Percentiles rank a stretch among this genome's conserved stretches.
These are phyloP conservation scores for Phodopus roborovskii DNA, from an alignment of 2,113 vertebrate genomes.

Conservation along the genomic window DNA sequence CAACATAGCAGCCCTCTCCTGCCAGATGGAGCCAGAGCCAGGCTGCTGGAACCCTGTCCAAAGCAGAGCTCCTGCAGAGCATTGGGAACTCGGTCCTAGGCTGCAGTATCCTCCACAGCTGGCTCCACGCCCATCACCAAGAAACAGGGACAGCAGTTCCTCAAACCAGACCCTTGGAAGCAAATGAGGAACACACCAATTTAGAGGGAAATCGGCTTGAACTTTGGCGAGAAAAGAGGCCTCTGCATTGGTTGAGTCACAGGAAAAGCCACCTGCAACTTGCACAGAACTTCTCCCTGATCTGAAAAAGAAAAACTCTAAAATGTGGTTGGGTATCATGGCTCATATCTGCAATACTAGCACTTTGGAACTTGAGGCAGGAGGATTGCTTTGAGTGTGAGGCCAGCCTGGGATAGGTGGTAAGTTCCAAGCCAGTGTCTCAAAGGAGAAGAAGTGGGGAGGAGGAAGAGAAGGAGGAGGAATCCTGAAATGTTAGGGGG, in stretches of 20 bases:
- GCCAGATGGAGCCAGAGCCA: slow-evolving; percentile 60
- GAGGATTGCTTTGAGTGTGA: background rate
- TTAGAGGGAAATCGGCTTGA: slow-evolving; percentile 17
- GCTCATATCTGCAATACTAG: background rate
- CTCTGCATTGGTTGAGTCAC: background rate
- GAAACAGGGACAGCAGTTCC: slow-evolving; percentile 29
- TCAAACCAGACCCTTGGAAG: slow-evolving; percentile 28
- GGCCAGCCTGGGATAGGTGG: background rate
- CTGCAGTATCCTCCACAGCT: background rate
- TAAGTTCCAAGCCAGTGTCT: background rate
- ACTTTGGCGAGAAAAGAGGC: slow-evolving; percentile 36
- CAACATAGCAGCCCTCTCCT: slow-evolving; percentile 24
- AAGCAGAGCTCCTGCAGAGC: background rate
- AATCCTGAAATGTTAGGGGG: background rate
- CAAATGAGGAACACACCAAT: slow-evolving; percentile 52
- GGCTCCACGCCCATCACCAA: slow-evolving; percentile 50
- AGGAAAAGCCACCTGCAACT: slow-evolving; percentile 52
- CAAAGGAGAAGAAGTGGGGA: background rate
- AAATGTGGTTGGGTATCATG: background rate
- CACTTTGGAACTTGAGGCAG: background rate
- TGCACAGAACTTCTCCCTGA: background rate
- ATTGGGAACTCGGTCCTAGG: slow-evolving; percentile 1
- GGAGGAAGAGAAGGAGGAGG: background rate
- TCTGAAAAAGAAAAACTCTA: slow-evolving; percentile 8
- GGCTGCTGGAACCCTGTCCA: slow-evolving; percentile 46